phyloP scores from a whole-genome alignment of 2,113 vertebrate species.

The Lepidothrix coronata region DNA sequence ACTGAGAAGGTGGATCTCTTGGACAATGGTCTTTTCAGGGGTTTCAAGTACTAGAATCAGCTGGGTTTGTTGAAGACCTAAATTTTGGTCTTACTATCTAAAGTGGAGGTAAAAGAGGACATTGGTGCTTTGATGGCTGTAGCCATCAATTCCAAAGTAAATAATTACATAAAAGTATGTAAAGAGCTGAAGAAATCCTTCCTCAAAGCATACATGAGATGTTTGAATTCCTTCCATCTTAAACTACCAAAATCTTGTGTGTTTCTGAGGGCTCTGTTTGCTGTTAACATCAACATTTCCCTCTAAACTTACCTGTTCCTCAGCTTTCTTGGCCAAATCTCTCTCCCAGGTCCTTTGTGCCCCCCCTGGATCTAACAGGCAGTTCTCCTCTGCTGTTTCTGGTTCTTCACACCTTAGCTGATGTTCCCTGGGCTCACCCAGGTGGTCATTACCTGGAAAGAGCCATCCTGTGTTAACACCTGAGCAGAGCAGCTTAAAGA shows the following conservation, averaged over 20 bases:
- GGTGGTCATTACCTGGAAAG: not conserved
- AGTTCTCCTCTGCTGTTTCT: not conserved
- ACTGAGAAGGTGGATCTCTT: not conserved
- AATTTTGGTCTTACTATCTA: not conserved
- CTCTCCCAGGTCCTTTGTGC: not conserved
- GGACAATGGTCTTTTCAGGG: not conserved
- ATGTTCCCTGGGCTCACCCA: not conserved
- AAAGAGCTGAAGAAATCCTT: not conserved
- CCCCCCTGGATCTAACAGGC: not conserved
- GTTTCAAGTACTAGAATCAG: not conserved
- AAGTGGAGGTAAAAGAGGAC: not conserved
- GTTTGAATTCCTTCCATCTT: not conserved
- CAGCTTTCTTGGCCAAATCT: not conserved
- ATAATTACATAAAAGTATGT: not conserved
- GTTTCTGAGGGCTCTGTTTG: not conserved
- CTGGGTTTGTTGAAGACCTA: not conserved
- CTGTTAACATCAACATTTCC: not conserved
- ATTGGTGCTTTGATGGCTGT: not conserved
- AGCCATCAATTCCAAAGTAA: not conserved
- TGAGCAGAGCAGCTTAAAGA: not conserved
- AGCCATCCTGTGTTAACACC: not conserved
- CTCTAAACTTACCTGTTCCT: not conserved
- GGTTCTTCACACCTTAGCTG: not conserved
- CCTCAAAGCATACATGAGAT: not conserved
- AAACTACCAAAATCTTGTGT: not conserved